phyloP scores from a whole-genome alignment of 2,797 vertebrate species.

The Callimico goeldii region DNA sequence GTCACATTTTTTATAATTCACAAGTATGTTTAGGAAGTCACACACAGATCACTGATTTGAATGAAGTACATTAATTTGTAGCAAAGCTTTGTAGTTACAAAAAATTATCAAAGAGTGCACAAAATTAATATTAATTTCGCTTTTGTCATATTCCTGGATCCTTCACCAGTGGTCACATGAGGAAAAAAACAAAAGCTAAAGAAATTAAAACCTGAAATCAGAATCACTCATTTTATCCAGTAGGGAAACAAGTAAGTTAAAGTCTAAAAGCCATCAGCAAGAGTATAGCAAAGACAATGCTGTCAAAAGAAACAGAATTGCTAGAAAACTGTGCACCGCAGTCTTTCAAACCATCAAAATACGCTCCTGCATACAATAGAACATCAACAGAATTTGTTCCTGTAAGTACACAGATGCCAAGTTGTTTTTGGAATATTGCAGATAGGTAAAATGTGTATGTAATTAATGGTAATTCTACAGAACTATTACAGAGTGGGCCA shows the following conservation, averaged over 20 bases:
- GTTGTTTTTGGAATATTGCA: constrained; percentile 84
- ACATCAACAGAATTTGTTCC: constrained; percentile 83
- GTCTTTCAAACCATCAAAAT: constrained; percentile 89
- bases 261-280: constrained; percentile 91
- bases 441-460: constrained; percentile 78
- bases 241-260: constrained; percentile 92
- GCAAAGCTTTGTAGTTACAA: constrained; percentile 93
- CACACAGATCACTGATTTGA: constrained; percentile 89
- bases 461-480: constrained; percentile 83
- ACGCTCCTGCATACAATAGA: constrained; percentile 85
- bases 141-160: constrained; percentile 89
- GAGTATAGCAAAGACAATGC: constrained; percentile 90
- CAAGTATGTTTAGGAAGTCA: constrained; percentile 88
- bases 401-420: constrained; percentile 85
- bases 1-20: constrained; percentile 88
- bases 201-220: constrained; percentile 89
- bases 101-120: constrained; percentile 92
- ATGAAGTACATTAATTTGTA: constrained; percentile 92
- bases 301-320: constrained; percentile 85
- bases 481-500: constrained; percentile 85
- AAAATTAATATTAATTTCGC: constrained; percentile 93
- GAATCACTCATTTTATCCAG: constrained; percentile 89
- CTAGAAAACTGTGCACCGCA: constrained; percentile 88
- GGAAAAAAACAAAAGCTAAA: constrained; percentile 84
- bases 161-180: constrained; percentile 88